These are phyloP conservation scores for Clarias laeviceps DNA, from an alignment of 2,797 vertebrate genomes.

Conservation along the genomic window DNA sequence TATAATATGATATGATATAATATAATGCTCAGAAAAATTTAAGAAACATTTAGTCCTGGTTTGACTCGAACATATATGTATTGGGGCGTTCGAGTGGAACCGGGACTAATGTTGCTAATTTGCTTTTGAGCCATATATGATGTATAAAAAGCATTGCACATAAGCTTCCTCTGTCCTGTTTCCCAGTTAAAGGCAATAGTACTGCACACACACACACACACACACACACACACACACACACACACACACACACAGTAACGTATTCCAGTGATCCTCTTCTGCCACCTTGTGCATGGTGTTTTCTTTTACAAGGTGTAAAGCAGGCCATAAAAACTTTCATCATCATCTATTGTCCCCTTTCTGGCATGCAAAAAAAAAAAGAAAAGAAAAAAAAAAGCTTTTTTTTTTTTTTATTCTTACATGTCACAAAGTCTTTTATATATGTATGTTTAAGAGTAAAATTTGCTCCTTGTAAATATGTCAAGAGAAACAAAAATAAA, in stretches of 20 bases:
- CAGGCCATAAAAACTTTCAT: not conserved
- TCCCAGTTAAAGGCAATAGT: slow-evolving; percentile 47
- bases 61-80: too few relatives aligned
- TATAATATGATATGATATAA: slow-evolving; percentile 1
- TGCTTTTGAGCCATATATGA: not conserved
- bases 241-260: slow-evolving; percentile 1
- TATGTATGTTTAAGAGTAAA: slow-evolving; percentile 69
- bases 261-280: slow-evolving; percentile 38
- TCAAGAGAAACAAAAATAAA: slow-evolving; percentile 65
- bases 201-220: slow-evolving; percentile 24
- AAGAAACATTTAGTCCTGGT: too few relatives aligned
- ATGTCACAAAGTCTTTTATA: slow-evolving; percentile 50
- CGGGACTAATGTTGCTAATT: too few relatives aligned
- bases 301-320: slow-evolving; percentile 4
- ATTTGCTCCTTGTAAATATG: slow-evolving; percentile 78
- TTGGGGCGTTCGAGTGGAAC: too few relatives aligned
- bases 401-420: slow-evolving; percentile 36
- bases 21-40: not conserved
- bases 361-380: slow-evolving; percentile 44
- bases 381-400: slow-evolving; percentile 8
- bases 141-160: slow-evolving; percentile 39
- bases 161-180: slow-evolving; percentile 39
- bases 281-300: slow-evolving; percentile 24
- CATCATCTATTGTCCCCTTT: slow-evolving; percentile 5
- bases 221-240: slow-evolving; percentile 5